A percentile compares a stretch with the other conserved stretches of the same genome.
These are phyloP conservation scores for Zelleria hepariella DNA, from an alignment of 2,888 invertebrate species.

Conservation along the genomic window DNA sequence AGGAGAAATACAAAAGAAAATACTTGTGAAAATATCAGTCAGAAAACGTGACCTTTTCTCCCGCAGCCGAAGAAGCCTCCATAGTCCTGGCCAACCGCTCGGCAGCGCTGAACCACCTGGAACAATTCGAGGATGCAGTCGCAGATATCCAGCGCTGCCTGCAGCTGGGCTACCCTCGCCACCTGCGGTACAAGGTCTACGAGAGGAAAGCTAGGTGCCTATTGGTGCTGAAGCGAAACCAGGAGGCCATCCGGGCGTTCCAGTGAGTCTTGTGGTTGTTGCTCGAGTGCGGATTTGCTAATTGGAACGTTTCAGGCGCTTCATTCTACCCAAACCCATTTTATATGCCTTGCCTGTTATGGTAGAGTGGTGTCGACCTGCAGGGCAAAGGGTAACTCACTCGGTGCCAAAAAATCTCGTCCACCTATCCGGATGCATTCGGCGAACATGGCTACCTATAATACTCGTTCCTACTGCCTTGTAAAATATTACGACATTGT, in stretches of 20 bases:
- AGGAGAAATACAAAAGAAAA: too few relatives aligned
- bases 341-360: too few relatives aligned
- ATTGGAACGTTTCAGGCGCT: not conserved
- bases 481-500: too few relatives aligned
- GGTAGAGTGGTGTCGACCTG: too few relatives aligned
- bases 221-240: constrained; percentile 76
- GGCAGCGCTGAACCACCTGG: constrained; percentile 81
- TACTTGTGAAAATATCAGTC: too few relatives aligned
- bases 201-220: constrained; percentile 82
- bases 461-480: too few relatives aligned
- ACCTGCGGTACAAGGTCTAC: constrained; percentile 81
- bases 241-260: constrained; percentile 76
- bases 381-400: too few relatives aligned
- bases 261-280: constrained; percentile 39
- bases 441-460: too few relatives aligned
- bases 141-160: constrained; percentile 80
- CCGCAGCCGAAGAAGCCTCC: constrained; percentile 73
- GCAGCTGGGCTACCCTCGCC: constrained; percentile 77
- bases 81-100: constrained; percentile 86
- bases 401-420: too few relatives aligned
- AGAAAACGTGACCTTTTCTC: constrained; percentile 14
- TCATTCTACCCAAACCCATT: too few relatives aligned
- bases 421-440: too few relatives aligned
- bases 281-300: not conserved
- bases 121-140: constrained; percentile 76